These are phyloP conservation scores for Cranoglanis bouderius DNA, from an alignment of 2,113 vertebrate species.

Conservation along the genomic window DNA sequence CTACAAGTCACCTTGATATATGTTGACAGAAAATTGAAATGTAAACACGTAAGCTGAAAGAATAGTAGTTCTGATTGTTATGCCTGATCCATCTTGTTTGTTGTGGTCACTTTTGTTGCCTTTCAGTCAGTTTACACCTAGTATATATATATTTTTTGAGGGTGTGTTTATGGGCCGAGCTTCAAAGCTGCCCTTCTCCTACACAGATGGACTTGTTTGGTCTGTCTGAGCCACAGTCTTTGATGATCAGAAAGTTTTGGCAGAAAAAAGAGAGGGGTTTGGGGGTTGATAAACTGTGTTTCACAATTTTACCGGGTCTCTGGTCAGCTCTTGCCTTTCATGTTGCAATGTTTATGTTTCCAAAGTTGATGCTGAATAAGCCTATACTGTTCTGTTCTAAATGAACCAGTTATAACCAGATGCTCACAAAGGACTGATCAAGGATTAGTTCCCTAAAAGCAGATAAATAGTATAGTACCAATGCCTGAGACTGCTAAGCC, in stretches of 20 bases:
- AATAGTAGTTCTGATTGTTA: too few species aligned
- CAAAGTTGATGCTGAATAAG: background rate
- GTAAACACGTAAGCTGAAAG: background rate
- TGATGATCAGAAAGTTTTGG: background rate
- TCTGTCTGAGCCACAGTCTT: background rate
- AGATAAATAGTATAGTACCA: background rate
- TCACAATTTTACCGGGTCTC: background rate
- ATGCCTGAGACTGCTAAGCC: background rate
- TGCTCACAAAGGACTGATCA: background rate
- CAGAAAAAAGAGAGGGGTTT: background rate
- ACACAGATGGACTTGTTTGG: background rate
- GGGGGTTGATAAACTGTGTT: background rate
- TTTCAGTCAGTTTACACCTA: background rate
- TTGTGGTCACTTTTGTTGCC: background rate
- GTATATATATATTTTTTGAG: background rate
- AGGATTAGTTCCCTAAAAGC: background rate
- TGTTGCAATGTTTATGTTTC: background rate
- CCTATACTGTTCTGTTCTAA: background rate
- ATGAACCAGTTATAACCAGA: background rate
- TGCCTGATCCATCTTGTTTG: background rate
- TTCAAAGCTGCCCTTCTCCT: conserved; percentile 34
- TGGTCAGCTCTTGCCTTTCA: background rate
- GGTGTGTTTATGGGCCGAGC: background rate
- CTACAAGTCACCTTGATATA: too few species aligned
- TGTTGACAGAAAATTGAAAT: background rate